Conservation (phyloP, 2,113 vertebrate species). For the Zapus hudsonius region DNA sequence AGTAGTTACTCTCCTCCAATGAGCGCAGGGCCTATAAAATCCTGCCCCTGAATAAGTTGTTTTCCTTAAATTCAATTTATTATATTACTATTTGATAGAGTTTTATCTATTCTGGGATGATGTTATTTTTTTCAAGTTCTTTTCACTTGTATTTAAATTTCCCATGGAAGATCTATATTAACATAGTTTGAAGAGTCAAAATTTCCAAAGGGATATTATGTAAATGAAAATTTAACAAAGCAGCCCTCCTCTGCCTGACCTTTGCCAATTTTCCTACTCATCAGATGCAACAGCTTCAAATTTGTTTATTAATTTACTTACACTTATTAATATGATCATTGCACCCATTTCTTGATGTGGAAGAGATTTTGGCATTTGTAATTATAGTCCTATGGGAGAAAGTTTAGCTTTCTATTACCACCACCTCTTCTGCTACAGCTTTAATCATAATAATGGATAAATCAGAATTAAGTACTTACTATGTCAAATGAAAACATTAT, state of each 20-base stretch:
- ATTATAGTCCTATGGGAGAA: not conserved
- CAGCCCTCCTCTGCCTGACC: not conserved
- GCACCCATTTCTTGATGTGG: not conserved
- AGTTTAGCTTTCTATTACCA: not conserved
- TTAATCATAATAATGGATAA: constrained; percentile 4
- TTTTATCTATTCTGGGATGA: not conserved
- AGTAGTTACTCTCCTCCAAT: not conserved
- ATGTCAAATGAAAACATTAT: not conserved
- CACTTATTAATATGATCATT: not conserved
- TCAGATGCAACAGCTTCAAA: not conserved
- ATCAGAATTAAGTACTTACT: not conserved
- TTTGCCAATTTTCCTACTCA: not conserved
- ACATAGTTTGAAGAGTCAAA: constrained; percentile 7
- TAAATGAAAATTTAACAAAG: constrained; percentile 36
- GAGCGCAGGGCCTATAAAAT: not conserved
- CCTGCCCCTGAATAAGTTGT: not conserved
- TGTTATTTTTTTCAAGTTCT: not conserved
- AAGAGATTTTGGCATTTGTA: not conserved
- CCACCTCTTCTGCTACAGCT: not conserved
- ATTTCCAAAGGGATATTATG: not conserved
- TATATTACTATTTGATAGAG: not conserved
- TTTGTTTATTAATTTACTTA: not conserved
- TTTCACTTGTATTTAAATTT: constrained; percentile 23
- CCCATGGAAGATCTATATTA: not conserved
- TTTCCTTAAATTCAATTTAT: not conserved